phyloP scores from a whole-genome alignment of 2,888 invertebrate species.

The Meiosimyza decipiens region DNA sequence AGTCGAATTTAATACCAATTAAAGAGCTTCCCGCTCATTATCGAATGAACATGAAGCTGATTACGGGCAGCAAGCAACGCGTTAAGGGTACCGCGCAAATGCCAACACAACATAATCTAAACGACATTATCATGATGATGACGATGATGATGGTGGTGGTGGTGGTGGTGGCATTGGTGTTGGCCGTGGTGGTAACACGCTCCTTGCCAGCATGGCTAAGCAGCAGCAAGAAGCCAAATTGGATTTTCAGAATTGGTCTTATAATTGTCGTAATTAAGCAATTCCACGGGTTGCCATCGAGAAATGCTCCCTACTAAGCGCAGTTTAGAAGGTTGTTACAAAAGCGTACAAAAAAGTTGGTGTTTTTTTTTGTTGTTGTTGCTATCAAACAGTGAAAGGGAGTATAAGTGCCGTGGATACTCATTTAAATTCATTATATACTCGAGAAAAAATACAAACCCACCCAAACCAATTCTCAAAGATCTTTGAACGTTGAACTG shows the following conservation, averaged over 20 bases:
- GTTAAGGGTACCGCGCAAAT: neutral
- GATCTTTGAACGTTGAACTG: too few species aligned
- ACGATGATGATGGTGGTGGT: too few species aligned
- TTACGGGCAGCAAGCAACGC: slow-evolving; percentile 20
- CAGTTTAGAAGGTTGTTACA: neutral
- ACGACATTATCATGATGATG: slow-evolving; percentile 26
- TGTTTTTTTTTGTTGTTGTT: too few species aligned
- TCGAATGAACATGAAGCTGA: slow-evolving; percentile 8
- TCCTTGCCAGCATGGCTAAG: too few species aligned
- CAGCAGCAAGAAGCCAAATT: slow-evolving; percentile 10
- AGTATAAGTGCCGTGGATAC: slow-evolving; percentile 28
- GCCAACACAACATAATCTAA: neutral
- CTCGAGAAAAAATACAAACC: neutral
- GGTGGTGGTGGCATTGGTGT: neutral
- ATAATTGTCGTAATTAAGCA: slow-evolving; percentile 63
- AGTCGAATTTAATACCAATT: slow-evolving; percentile 23
- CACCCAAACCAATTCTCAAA: too few species aligned
- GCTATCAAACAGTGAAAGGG: too few species aligned
- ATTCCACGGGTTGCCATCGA: slow-evolving; percentile 43
- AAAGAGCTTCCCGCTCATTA: slow-evolving; percentile 12
- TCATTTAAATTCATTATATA: slow-evolving; percentile 45
- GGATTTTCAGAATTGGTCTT: slow-evolving; percentile 42
- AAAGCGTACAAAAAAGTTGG: too few species aligned
- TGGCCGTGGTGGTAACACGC: neutral
- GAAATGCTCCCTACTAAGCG: neutral